Conservation (phyloP, 2,113 vertebrate species). For the pig (Sus scrofa) region DNA sequence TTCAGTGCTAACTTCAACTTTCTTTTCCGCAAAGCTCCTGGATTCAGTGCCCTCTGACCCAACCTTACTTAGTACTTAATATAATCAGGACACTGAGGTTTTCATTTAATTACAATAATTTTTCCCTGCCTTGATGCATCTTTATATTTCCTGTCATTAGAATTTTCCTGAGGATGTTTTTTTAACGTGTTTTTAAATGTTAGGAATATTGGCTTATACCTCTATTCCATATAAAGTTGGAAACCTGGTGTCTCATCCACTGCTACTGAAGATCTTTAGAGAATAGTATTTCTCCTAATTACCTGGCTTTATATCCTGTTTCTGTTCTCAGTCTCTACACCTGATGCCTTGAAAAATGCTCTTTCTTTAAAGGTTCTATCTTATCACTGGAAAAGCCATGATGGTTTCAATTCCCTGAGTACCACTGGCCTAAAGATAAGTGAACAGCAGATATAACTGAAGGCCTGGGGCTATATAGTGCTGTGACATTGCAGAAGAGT, state of each 20-base stretch:
- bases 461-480: background rate
- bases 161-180: conserved; percentile 22
- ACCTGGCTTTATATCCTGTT: background rate
- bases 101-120: background rate
- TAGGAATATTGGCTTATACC: background rate
- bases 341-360: background rate
- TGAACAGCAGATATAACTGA: background rate
- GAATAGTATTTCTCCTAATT: background rate
- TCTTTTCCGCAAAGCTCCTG: background rate
- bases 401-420: background rate
- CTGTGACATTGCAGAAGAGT: background rate
- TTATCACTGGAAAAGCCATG: background rate
- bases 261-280: background rate
- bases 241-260: background rate
- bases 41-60: background rate
- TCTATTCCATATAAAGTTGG: background rate
- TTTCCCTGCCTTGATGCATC: background rate
- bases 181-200: too few relatives aligned
- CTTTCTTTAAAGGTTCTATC: background rate
- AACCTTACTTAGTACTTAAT: background rate
- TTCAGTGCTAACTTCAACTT: background rate
- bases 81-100: background rate
- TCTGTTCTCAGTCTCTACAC: background rate
- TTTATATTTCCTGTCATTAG: background rate
- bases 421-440: background rate